phyloP scores from a whole-genome alignment of 2,113 vertebrate species.

The Engraulis encrasicolus region DNA sequence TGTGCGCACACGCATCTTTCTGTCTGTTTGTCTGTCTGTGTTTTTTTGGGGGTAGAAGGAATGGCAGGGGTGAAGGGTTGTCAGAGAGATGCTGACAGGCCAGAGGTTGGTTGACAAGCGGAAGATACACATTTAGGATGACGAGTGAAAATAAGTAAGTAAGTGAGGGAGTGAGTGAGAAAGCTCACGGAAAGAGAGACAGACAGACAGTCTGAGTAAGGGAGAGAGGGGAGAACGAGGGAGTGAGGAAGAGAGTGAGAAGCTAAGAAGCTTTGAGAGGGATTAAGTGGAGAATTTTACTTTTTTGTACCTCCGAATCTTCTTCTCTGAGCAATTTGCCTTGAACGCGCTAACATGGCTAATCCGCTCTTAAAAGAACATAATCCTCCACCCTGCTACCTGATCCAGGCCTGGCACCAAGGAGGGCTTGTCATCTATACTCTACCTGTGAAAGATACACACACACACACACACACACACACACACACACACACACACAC shows the following conservation, averaged over 20 bases:
- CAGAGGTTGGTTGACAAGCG: conserved; percentile 58
- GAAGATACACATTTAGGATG: conserved; percentile 10
- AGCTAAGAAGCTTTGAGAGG: conserved; percentile 71
- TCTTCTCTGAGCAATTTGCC: conserved; percentile 77
- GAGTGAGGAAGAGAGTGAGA: no score
- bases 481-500: conserved; percentile 16
- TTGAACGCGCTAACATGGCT: conserved; percentile 77
- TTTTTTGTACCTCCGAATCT: conserved; percentile 62
- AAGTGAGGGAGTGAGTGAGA: neutral
- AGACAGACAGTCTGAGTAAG: neutral
- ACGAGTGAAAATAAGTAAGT: neutral
- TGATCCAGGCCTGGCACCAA: conserved; percentile 64
- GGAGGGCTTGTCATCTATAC: conserved; percentile 41
- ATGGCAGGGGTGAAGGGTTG: conserved; percentile 45
- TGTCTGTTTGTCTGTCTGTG: no score
- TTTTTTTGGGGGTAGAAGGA: conserved; percentile 23
- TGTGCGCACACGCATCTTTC: no score
- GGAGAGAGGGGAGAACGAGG: conserved; percentile 38
- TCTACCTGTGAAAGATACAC: conserved; percentile 45
- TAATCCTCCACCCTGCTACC: conserved; percentile 76
- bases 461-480: conserved; percentile 16
- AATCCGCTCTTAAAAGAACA: conserved; percentile 79
- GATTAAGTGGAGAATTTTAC: conserved; percentile 76
- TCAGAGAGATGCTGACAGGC: conserved; percentile 42
- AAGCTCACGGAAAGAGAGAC: conserved; percentile 33